phyloP scores from a whole-genome alignment of 2,113 vertebrate species.

The Melanotaenia duboulayi region DNA sequence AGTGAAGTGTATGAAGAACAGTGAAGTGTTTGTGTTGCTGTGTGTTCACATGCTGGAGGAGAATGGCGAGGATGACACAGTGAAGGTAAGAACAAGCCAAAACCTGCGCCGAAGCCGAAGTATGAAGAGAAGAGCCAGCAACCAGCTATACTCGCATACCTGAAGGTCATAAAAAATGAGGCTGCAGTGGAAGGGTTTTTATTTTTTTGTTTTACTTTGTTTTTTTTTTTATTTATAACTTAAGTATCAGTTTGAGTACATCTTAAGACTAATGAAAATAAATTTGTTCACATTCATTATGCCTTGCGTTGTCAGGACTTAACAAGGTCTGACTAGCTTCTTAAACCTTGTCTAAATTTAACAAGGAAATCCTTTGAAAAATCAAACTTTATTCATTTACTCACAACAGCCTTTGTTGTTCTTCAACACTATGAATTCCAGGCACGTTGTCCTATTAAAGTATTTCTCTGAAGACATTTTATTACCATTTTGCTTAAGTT shows the following conservation, averaged over 20 bases:
- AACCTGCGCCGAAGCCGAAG: conserved; percentile 60
- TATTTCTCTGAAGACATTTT: too few species aligned
- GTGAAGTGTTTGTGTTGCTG: not conserved
- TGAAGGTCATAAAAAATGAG: conserved; percentile 60
- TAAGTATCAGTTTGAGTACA: not conserved
- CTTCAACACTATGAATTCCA: too few species aligned
- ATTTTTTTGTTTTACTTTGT: too few species aligned
- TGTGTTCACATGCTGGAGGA: not conserved
- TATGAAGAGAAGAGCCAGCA: conserved; percentile 31
- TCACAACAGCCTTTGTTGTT: too few species aligned
- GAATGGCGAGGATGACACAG: conserved; percentile 16
- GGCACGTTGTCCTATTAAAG: too few species aligned
- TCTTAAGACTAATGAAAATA: not conserved
- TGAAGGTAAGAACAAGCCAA: conserved; percentile 52
- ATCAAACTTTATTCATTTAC: not conserved
- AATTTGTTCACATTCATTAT: not conserved
- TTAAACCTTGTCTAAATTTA: not conserved
- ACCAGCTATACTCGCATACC: conserved; percentile 70
- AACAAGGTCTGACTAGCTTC: not conserved
- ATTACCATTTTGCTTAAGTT: too few species aligned
- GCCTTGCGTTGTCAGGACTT: not conserved
- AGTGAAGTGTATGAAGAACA: not conserved
- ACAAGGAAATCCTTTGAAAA: not conserved
- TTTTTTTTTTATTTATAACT: not conserved
- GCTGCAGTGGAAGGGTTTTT: conserved; percentile 1